A percentile compares a stretch with the other conserved stretches of the same genome.
phyloP scores from a whole-genome alignment of 1,140 invertebrate species.

The Leptinotarsa lineolata region DNA sequence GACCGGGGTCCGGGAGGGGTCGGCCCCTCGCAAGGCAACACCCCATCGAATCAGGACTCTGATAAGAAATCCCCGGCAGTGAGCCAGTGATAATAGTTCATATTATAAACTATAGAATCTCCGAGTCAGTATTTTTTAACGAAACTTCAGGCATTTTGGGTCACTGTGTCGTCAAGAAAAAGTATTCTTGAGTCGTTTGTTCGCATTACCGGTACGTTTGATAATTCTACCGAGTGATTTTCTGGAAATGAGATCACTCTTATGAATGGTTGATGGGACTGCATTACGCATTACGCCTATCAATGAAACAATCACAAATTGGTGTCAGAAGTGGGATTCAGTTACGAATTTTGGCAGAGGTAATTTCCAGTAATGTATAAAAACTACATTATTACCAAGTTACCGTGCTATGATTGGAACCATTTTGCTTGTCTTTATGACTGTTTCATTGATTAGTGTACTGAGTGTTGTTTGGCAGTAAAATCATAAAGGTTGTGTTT shows the following conservation, averaged over 20 bases:
- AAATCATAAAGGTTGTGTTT: too few relatives aligned
- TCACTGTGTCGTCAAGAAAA: neutral
- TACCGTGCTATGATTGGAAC: too few relatives aligned
- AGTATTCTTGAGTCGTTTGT: neutral
- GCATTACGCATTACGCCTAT: too few relatives aligned
- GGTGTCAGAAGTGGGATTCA: too few relatives aligned
- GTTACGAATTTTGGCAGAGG: too few relatives aligned
- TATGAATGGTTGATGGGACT: too few relatives aligned
- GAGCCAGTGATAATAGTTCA: slow-evolving; percentile 67
- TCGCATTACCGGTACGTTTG: neutral
- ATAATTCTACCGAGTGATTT: neutral
- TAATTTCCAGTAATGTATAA: too few relatives aligned
- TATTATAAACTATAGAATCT: slow-evolving; percentile 36
- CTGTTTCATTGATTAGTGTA: too few relatives aligned
- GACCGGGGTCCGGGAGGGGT: slow-evolving; percentile 55
- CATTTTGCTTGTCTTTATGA: too few relatives aligned
- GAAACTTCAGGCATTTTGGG: slow-evolving; percentile 14
- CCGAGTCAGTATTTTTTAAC: slow-evolving; percentile 43
- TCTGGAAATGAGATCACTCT: neutral
- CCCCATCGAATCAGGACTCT: slow-evolving; percentile 67
- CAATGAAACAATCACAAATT: too few relatives aligned
- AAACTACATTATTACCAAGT: too few relatives aligned
- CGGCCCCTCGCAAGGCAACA: slow-evolving; percentile 65
- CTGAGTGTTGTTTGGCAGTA: too few relatives aligned
- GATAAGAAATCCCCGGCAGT: slow-evolving; percentile 82